Base-by-base conservation (phyloP, 1,140 invertebrate genomes). In the Brachionus rotundiformis region DNA sequence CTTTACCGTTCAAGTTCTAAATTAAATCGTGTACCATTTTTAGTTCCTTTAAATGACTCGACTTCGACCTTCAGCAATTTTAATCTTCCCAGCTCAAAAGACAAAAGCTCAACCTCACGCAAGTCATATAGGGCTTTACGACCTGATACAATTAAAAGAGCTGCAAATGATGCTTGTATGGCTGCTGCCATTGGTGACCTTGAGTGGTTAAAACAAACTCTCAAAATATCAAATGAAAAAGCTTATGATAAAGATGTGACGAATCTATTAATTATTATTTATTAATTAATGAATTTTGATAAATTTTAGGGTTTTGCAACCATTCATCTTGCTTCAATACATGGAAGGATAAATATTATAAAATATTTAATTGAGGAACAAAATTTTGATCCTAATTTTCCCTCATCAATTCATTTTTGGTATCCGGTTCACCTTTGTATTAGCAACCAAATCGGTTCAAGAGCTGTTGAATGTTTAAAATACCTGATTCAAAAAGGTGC, bases 161-260 rank as follows among this genome's bases (percentile, higher is more conserved):
- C 79, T 27, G 39, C 39, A 29, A 81, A n/a, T 39, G 87, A 88
- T 83, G 86, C 87, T 25, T 88, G 87, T 82, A 88, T 88, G 87
- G 87, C 87, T 16, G 86, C 87, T 19, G 85, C 87, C 4, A 86
- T 88, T 79, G 87, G 87, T 13, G 87, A 88, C 82, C 84, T 86
- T 6, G 86, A 88, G 83, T 88, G 87, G 87, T 71, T 88, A 44
- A 85, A 86, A 75, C 87, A 88, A 79, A 87, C 86, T 84, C 76
- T 88, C 13, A 83, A 84, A 76, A 86, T 86, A 59, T 83, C 82
- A 10, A 85, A 84, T 36, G 83, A 84, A 36, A 79, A 84, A 54
- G 85, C 85, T 81, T 87, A 84, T 84, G 87, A 88, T 82, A 86
- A 87, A 85, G 87, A 88, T 85, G 87, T 88, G 85, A 84, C 84